Evolutionary conservation across 2,113 vertebrate species (phyloP).

Genomic region (Regulus satrapa): DNA sequence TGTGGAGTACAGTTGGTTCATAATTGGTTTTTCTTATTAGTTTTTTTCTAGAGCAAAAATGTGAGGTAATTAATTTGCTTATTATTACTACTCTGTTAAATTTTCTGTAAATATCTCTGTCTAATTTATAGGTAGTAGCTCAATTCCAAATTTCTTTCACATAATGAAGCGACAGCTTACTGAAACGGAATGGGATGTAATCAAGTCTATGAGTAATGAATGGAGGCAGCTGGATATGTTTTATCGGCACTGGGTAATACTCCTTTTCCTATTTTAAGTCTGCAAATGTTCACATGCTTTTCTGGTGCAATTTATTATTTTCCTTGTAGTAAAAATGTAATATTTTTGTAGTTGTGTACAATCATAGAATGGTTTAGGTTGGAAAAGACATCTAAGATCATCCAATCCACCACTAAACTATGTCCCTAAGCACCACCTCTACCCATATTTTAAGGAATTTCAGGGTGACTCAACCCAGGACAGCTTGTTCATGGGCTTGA

Average conservation of each 20-base stretch:
- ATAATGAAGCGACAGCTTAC: slow-evolving; percentile 97
- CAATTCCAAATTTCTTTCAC: slow-evolving; percentile 89
- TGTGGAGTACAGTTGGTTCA: background rate
- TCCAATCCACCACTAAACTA: background rate
- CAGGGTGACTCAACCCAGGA: background rate
- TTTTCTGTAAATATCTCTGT: slow-evolving; percentile 41
- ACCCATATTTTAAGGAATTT: background rate
- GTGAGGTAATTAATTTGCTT: background rate
- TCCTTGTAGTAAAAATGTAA: background rate
- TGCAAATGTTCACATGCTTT: background rate
- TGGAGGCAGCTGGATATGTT: slow-evolving; percentile 88
- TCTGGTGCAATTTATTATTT: background rate
- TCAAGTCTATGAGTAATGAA: slow-evolving; percentile 81
- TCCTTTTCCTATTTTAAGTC: background rate
- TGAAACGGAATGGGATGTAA: slow-evolving; percentile 85
- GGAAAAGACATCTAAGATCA: background rate
- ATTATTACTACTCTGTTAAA: background rate
- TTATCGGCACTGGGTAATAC: slow-evolving; percentile 93
- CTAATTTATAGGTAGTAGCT: slow-evolving; percentile 82
- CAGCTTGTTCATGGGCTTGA: background rate
- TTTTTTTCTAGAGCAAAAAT: background rate
- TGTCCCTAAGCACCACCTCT: background rate
- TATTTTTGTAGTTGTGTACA: background rate
- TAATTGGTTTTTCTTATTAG: background rate
- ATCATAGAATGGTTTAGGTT: background rate